Base-by-base conservation (phyloP, 2,888 invertebrate genomes). In the Theodoxus fluviatilis region DNA sequence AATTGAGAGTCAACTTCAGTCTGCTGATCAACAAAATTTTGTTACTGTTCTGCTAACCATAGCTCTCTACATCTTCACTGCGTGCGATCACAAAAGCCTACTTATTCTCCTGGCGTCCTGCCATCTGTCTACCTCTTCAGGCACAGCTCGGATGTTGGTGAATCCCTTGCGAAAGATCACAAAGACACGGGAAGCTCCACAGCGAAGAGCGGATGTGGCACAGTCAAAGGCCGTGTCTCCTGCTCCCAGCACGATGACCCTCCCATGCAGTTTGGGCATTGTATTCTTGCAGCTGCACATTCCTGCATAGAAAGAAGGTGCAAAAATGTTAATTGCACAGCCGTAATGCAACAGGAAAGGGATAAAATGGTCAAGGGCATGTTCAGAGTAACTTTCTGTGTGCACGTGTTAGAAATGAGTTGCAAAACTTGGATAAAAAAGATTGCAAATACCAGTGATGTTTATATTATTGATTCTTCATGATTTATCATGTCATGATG, bases 171-270 rank as follows among this genome's bases (percentile, higher is more conserved):
- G 90, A 87, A 99, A 99, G 15, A 95, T 94, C 0, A 98, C 93
- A 82, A 92, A 97, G 0, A 99, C 98, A 67, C 94, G 91, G 37
- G 90, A 90, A 0, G 98, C 98, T 0, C 98, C 99, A 85, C 99
- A 99, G 1, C 98, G 90, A 25, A 98, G 88, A 0, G 97, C 96
- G 0, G 98, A 97, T 0, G 98, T 99, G 0, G 99, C 99, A 87
- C 99, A 99, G 89, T 99, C 99, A 86, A 99, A 98, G 0, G 99
- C 99, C 0, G 99, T 99, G 86, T 99, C 99, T 0, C 99, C 98
- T 0, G 98, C 96, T 0, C 98, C 98, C 47, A 99, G 88, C 0
- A 99, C 98, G 71, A 99, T 92, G 15, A 94, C 94, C 78, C 91
- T 93, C 0, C 97, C 97, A 77, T 89, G 87, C 7, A 98, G 86